Evolutionary conservation across 2,113 vertebrate genomes (phyloP).

Genomic region (Mugil cephalus): DNA sequence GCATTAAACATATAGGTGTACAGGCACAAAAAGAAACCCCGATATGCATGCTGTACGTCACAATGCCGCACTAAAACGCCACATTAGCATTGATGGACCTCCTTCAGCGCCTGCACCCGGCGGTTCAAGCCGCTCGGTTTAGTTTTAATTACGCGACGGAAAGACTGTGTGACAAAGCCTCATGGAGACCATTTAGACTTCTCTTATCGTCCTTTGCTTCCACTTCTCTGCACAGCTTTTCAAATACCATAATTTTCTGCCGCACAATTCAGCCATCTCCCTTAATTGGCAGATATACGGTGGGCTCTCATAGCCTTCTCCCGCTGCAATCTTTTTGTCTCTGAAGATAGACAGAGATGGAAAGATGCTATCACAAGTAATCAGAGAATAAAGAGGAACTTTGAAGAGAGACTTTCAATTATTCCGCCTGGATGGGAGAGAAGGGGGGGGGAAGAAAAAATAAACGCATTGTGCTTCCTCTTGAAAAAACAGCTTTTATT

Average conservation of each 20-base stretch:
- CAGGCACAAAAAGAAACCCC: slow-evolving; percentile 8
- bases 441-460: background rate
- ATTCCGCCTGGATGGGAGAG: slow-evolving; percentile 36
- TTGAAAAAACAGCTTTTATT: slow-evolving; percentile 13
- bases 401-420: slow-evolving; percentile 64
- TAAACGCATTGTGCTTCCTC: slow-evolving; percentile 20
- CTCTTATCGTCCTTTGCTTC: slow-evolving; percentile 48
- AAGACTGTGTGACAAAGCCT: slow-evolving; percentile 41
- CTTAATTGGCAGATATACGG: slow-evolving; percentile 68
- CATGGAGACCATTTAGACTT: slow-evolving; percentile 36
- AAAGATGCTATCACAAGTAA: slow-evolving; percentile 65
- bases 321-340: slow-evolving; percentile 55
- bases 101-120: background rate
- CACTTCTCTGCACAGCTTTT: slow-evolving; percentile 44
- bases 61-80: background rate
- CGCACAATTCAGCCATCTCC: slow-evolving; percentile 43
- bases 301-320: slow-evolving; percentile 49
- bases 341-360: slow-evolving; percentile 67
- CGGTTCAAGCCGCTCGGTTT: slow-evolving; percentile 12
- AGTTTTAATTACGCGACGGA: slow-evolving; percentile 35
- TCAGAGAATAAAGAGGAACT: slow-evolving; percentile 69
- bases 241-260: slow-evolving; percentile 61
- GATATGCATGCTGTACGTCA: background rate
- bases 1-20: slow-evolving; percentile 1
- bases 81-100: slow-evolving; percentile 41